Conservation (phyloP, 1,140 invertebrate genomes). For the Drosophila sturtevanti region DNA sequence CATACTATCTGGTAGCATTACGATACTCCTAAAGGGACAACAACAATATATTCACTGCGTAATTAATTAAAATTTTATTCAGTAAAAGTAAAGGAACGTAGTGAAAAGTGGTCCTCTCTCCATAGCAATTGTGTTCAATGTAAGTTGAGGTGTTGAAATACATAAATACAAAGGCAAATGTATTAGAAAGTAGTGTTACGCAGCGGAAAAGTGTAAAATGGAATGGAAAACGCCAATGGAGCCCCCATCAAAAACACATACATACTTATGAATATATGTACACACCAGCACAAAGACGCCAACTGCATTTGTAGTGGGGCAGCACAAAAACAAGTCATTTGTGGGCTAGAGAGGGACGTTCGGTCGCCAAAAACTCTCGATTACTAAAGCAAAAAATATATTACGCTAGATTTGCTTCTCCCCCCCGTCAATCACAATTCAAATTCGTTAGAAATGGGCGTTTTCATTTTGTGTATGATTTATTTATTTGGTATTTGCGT, state of each 20-base stretch:
- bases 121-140: conserved; percentile 33
- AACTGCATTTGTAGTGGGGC: conserved; percentile 35
- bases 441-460: conserved; percentile 58
- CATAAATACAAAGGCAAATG: background rate
- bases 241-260: conserved; percentile 52
- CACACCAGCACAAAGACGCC: conserved; percentile 29
- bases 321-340: conserved; percentile 74
- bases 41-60: conserved; percentile 70
- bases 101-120: conserved; percentile 25
- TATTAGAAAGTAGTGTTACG: conserved; percentile 51
- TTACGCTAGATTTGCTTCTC: conserved; percentile 11
- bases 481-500: background rate
- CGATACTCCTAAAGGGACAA: conserved; percentile 47
- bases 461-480: conserved; percentile 39
- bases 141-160: conserved; percentile 42
- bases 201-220: conserved; percentile 48
- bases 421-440: conserved; percentile 10
- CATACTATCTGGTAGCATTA: background rate
- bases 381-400: conserved; percentile 15
- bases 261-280: conserved; percentile 35
- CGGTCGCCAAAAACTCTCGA: conserved; percentile 28
- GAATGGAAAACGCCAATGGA: conserved; percentile 66
- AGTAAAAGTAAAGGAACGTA: conserved; percentile 40
- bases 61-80: conserved; percentile 56
- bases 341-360: conserved; percentile 19